Evolutionary conservation across 2,113 vertebrate species (phyloP).

Genomic region (Gymnorhina tibicen): DNA sequence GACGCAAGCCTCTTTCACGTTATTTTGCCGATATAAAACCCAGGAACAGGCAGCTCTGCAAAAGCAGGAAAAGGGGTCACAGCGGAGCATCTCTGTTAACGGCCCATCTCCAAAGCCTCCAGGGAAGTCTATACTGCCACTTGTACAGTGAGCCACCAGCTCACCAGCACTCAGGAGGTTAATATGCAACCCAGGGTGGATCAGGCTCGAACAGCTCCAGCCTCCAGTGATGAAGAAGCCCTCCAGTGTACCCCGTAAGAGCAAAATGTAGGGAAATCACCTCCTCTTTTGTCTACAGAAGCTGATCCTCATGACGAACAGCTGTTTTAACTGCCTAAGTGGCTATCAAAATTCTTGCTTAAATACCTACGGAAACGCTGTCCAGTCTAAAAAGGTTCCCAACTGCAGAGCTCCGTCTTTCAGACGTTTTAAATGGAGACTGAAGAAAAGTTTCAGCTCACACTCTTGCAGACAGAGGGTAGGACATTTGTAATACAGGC

Average conservation of each 20-base stretch:
- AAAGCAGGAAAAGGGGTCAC: neutral
- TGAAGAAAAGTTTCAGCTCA: neutral
- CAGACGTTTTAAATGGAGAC: neutral
- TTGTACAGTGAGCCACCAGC: neutral
- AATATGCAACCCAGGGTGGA: neutral
- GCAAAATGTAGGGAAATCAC: neutral
- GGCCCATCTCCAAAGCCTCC: neutral
- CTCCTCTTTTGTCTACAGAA: neutral
- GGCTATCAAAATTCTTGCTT: neutral
- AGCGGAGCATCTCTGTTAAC: accelerated
- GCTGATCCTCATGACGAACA: neutral
- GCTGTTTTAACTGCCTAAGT: accelerated
- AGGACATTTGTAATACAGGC: neutral
- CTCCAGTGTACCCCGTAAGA: neutral
- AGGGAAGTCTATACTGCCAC: neutral
- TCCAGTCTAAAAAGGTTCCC: neutral
- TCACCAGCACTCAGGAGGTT: neutral
- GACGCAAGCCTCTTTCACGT: neutral
- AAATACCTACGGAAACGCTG: neutral
- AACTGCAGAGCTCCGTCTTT: neutral
- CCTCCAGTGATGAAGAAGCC: neutral
- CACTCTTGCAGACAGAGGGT: neutral
- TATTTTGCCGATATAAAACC: neutral
- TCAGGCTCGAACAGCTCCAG: accelerated
- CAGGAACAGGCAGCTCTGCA: neutral